A percentile compares a stretch with the other conserved stretches of the same genome.
Conservation (phyloP, 2,888 invertebrate species). For the Thecophora atra region DNA sequence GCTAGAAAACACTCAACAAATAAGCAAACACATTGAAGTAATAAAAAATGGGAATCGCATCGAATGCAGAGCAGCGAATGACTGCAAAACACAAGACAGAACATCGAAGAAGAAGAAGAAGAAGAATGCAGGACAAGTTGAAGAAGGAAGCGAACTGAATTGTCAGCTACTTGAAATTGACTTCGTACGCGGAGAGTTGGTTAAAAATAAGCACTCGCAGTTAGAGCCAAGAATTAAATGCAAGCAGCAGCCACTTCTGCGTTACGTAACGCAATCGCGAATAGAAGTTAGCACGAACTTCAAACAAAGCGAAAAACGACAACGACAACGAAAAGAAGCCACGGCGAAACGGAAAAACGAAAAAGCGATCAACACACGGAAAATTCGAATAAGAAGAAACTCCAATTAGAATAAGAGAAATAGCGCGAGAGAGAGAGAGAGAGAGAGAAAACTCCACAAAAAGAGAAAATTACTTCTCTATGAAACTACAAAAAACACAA, state of each 20-base stretch:
- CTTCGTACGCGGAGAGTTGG: background rate
- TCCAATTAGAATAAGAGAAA: background rate
- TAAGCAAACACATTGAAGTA: conserved; percentile 9
- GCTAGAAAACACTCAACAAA: conserved; percentile 8
- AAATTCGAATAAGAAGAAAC: background rate
- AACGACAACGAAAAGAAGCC: too few species aligned
- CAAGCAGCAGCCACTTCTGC: background rate
- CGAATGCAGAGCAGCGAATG: background rate
- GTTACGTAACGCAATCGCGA: conserved; percentile 12
- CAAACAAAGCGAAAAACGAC: conserved; percentile 6
- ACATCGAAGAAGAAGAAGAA: too few species aligned
- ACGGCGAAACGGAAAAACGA: too few species aligned
- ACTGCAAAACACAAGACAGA: too few species aligned
- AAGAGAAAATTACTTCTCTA: too few species aligned
- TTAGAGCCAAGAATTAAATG: conserved; percentile 13
- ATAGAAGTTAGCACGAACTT: conserved; percentile 8
- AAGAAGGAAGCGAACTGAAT: background rate
- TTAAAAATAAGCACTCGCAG: too few species aligned
- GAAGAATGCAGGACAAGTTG: too few species aligned
- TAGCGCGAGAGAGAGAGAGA: background rate
- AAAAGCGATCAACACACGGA: background rate
- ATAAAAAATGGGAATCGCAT: background rate
- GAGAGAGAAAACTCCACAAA: too few species aligned
- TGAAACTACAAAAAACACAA: too few species aligned
- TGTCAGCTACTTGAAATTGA: too few species aligned